Evolutionary conservation across 2,113 vertebrate species (phyloP), one percentile per base, ranked within the genome.

Genomic region (Sapajus apella): DNA sequence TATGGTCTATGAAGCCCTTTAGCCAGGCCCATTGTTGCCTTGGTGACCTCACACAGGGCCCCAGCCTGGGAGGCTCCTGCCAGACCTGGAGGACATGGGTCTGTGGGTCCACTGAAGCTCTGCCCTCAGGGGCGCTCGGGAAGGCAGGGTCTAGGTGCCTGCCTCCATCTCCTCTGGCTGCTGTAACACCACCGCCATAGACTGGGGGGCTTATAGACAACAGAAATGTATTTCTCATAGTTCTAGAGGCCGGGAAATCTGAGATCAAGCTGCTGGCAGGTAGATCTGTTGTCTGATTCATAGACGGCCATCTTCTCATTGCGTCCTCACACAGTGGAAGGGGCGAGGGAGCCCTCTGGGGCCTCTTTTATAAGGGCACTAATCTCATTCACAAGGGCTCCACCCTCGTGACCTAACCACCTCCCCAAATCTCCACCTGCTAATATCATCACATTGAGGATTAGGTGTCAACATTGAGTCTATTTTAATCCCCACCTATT

Each of bases 401-500:
- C 0, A 7, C 43, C 35, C 10, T 21, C 3, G 0, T 72, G 21
- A 58, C 40, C 68, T 10, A 3, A 2, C 47, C 37, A 30, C 6
- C 2, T 18, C 68, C 23, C 91, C 2, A 30, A 50, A 17, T 35
- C 61, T 25, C 43, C 1, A 6, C 16, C 40, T 47, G 37, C 30
- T 37, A 40, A 9, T 4, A 10, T 9, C 1, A 9, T 73, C 68
- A 30, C 17, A 5, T 37, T 1, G 35, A 43, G 23, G 35, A 55
- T 12, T 43, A 50, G 40, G 4, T 21, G 43, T 52, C 52, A 50
- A 32, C 35, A 21, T 30, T 58, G 52, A 45, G 40, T 45, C 64
- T 30, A 5, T 3, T n/a, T 32, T 30, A 27, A 5, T 64, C 77
- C 17, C n/a, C 10, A 4, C 70, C 20, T 10, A 2, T 3, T 12